Evolutionary conservation across 2,113 vertebrate species (phyloP), one percentile per base, ranked within the genome.

Genomic region (Todiramphus chloris): DNA sequence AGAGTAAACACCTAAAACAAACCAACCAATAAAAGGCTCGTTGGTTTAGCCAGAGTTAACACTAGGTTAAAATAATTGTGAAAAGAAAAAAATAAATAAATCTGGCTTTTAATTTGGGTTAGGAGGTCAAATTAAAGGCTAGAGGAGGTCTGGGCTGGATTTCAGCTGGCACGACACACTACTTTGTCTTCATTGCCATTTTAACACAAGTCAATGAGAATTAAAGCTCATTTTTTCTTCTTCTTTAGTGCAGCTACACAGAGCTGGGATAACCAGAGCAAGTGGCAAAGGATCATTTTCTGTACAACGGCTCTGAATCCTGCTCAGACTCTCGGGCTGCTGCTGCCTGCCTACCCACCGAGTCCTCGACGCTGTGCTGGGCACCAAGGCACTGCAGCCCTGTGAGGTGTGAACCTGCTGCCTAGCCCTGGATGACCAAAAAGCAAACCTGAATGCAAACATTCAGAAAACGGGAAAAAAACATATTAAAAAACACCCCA

Each of bases 81-180:
- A 94, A 83, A 41, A 90, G 73, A 96, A 96, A 96, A 93, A 70
- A 51, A 51, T 13, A 13, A 14, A 51, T 25, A 27, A 25, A 51
- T 88, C 70, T 83, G 75, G 20, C 67, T 94, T 95, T 92, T 92
- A 88, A 93, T 94, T 86, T 90, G 80, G 83, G 83, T 94, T 90
- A 96, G 28, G 66, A 89, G 94, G 86, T 94, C 86, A 97, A 83
- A 90, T 83, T 80, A 86, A 93, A 94, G 86, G n/a, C 88, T 92
- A 55, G 63, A 75, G 83, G 79, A 93, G 78, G 83, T 62, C 55
- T 88, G 63, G 94, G 79, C 79, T 90, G 79, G 83, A 86, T 92
- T 94, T 95, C 96, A 96, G 59, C 80, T 90, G 92, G 94, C 68
- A 1, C 13, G 67, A 63, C 31, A n/a, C 51, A 24, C 59, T 35